Evolutionary conservation across 2,113 vertebrate species (phyloP), one percentile per base, ranked within the genome.

Genomic region (Corapipo altera): DNA sequence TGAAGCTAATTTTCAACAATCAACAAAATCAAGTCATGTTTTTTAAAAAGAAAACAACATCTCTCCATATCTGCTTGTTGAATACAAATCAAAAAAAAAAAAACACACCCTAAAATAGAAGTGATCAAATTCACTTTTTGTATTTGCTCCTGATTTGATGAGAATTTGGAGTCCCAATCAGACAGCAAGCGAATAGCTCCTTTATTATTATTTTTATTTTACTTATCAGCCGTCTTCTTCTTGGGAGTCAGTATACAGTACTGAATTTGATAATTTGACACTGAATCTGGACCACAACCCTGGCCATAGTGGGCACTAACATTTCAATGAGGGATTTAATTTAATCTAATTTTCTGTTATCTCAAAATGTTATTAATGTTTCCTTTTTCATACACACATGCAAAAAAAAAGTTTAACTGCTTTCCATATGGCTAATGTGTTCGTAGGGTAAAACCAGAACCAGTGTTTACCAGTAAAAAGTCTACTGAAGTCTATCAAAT

Each of bases 1-100:
- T 96, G 95, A 97, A 96, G 93, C 69, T 95, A 95, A 96, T 97
- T 95, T 97, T 95, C 95, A 96, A 96, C 95, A 96, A 96, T 97
- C 95, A 97, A 97, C 93, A 96, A 95, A 96, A 96, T 94, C 17
- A 9, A 96, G 82, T 49, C 85, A 91, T 93, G 85, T 93, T 97
- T 96, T 96, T 91, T 26, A 94, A 96, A 96, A 94, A 95, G 85
- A 92, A 95, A 94, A 97, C 58, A 96, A 82, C 92, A 93, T 94
- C 69, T 95, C 96, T 91, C 75, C 79, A 41, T 96, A 94, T 81
- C 82, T 95, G 92, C 93, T 88, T 89, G 85, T 94, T 95, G 90
- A 97, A 97, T 96, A 72, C 85, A 96, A 97, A 97, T 96, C 33
- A 91, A 77, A 89, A 91, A 77, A 84, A 74, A 80, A 49, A 4